Base-by-base conservation (phyloP, 2,113 vertebrate species). In the Puma concolor region DNA sequence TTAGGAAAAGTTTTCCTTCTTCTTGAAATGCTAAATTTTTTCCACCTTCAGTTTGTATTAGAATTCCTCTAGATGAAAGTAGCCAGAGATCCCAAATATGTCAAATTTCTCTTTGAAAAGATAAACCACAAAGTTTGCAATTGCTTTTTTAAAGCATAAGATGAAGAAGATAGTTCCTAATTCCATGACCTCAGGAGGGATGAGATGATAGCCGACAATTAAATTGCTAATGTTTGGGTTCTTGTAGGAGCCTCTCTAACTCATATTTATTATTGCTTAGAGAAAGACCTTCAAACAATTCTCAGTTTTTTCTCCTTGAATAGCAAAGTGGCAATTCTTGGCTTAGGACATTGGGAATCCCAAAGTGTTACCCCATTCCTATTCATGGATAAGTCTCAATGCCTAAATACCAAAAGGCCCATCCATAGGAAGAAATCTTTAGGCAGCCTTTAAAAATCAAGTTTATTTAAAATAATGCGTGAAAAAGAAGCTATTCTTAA, bases 101-200 rank as follows among this genome's bases (percentile, higher is more conserved):
- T 93, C 25, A 60, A 1, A 60, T 93, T 86, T 88, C 36, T 88
- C 27, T 76, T 52, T 60, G 85, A 88, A 93, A 96, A 83, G 23
- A n/a, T 16, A 38, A 66, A 66, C 38, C 88, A 36, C 13, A 84
- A 83, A 72, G 23, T 48, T 86, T 80, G 23, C 25, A 50, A 60
- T 36, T 57, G 31, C 19, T 38, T 76, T 96, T 88, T 36, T 13
- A 11, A 50, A 88, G n/a, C 10, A 36, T 10, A 74, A 41, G 5
- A 41, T 76, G 44, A 60, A 57, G 12, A 69, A 71, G 25, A 44
- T 48, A 31, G 4, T 83, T 82, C 88, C 64, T 36, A 66, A 67
- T 92, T 74, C 41, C 44, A 54, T 80, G 31, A 50, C 2, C 52
- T 83, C 63, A 41, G 25, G 14, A 50, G 3, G 21, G 29, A n/a